Conservation (phyloP, 2,888 invertebrate genomes). For the Eupithecia pulchellata region DNA sequence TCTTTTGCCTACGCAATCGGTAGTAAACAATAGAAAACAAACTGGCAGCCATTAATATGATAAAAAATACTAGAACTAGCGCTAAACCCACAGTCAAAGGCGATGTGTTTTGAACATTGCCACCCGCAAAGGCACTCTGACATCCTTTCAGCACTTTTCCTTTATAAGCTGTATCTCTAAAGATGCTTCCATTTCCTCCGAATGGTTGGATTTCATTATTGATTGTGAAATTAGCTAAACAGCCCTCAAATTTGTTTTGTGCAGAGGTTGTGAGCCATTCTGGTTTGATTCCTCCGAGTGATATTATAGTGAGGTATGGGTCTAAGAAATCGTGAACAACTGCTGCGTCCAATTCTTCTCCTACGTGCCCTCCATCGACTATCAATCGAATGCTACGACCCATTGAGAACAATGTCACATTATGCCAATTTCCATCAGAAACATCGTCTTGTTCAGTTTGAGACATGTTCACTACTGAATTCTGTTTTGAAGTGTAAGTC, state of each 20-base stretch:
- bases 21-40: conserved; percentile 97
- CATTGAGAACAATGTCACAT: conserved; percentile 90
- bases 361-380: conserved; percentile 89
- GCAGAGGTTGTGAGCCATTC: conserved; percentile 85
- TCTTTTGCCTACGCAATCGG: conserved; percentile 93
- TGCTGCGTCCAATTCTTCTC: conserved; percentile 94
- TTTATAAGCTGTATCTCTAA: conserved; percentile 88
- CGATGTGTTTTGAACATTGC: conserved; percentile 91
- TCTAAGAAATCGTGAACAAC: conserved; percentile 96
- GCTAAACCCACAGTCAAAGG: conserved; percentile 97
- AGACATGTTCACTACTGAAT: conserved; percentile 93
- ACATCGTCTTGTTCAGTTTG: conserved; percentile 86
- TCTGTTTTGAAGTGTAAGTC: conserved; percentile 92
- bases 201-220: conserved; percentile 96
- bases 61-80: conserved; percentile 96
- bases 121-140: conserved; percentile 90
- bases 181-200: conserved; percentile 93
- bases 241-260: conserved; percentile 92
- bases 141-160: conserved; percentile 92
- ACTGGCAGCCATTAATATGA: conserved; percentile 94
- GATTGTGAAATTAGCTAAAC: conserved; percentile 94
- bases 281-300: conserved; percentile 91
- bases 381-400: conserved; percentile 89
- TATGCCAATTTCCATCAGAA: conserved; percentile 95
- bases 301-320: conserved; percentile 93